Base-by-base conservation (phyloP, 2,888 invertebrate species). In the Ectemnius cavifrons region DNA sequence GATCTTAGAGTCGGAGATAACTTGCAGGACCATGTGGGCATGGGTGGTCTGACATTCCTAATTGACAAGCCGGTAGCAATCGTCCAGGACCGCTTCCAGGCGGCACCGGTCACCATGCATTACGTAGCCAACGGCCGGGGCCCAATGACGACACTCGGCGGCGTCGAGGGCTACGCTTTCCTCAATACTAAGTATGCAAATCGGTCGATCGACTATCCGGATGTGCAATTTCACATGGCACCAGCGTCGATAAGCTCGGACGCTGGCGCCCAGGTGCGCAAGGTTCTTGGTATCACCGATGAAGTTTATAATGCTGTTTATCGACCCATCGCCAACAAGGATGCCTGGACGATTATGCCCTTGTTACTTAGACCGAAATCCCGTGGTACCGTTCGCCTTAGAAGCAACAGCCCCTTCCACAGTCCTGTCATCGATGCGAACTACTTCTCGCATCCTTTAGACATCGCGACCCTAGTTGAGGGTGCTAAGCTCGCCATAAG, bases 161-260 rank as follows among this genome's bases (percentile, higher is more conserved):
- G 97, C 0, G 94, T 97, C 5, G 97, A 97, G 91, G 97, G 96
- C 0, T 92, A 97, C 66, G 97, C 96, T 1, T 97, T 97, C 89
- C 95, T 97, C 0, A 96, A 96, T 82, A 97, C 97, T 0, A 95
- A 94, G 76, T 96, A 94, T 83, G 97, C 96, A 0, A 97, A 97
- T 85, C 92, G 92, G 63, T 94, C 95, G 1, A 94, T 94, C 1
- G 93, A 95, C 77, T 96, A 96, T 94, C 97, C 97, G 0, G 97
- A 98, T 84, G 94, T 98, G 60, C 97, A 98, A 85, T 96, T 97
- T 85, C 97, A 98, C 87, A 97, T 98, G 95, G 97, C 97, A 1
- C 97, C 97, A 0, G 97, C 97, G 0, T 96, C 96, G 0, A 94
- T 97, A 56, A 95, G 95, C 71, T 96, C 96, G 0, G 97, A 97